These are phyloP conservation scores for Sclerurus mexicanus DNA, from an alignment of 2,113 vertebrate species.

Conservation along the genomic window DNA sequence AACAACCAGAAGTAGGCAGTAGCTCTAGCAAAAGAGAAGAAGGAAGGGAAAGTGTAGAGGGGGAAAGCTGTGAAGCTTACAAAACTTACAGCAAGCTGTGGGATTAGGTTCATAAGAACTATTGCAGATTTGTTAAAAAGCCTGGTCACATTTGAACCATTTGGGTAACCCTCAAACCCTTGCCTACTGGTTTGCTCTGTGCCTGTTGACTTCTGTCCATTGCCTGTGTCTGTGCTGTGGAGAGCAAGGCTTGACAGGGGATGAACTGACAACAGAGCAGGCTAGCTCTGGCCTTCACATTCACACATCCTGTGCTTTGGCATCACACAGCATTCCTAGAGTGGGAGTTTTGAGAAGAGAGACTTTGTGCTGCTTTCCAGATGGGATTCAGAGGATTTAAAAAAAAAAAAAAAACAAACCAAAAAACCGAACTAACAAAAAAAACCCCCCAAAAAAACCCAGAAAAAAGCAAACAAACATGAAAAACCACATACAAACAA, in stretches of 20 bases:
- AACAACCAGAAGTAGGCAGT: neutral
- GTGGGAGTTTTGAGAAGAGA: neutral
- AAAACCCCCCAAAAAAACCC: too few species aligned
- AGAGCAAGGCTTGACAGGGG: neutral
- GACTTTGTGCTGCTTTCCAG: neutral
- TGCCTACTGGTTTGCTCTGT: neutral
- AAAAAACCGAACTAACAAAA: too few species aligned
- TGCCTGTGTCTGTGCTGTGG: neutral
- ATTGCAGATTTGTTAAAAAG: neutral
- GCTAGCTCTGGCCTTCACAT: neutral
- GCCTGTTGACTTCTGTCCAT: neutral
- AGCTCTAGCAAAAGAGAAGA: neutral
- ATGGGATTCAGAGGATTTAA: neutral
- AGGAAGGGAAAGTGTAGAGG: neutral
- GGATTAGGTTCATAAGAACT: neutral
- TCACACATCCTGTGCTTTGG: neutral
- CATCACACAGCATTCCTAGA: neutral
- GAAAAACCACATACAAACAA: neutral
- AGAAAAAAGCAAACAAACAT: too few species aligned
- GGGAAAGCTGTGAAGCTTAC: rapidly evolving
- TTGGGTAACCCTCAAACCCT: neutral
- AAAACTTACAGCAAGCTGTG: rapidly evolving
- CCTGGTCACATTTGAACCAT: neutral
- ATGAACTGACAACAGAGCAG: neutral
- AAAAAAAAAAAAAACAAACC: neutral